Base-by-base conservation (phyloP, 2,113 vertebrate species). In the Oncorhynchus mykiss region DNA sequence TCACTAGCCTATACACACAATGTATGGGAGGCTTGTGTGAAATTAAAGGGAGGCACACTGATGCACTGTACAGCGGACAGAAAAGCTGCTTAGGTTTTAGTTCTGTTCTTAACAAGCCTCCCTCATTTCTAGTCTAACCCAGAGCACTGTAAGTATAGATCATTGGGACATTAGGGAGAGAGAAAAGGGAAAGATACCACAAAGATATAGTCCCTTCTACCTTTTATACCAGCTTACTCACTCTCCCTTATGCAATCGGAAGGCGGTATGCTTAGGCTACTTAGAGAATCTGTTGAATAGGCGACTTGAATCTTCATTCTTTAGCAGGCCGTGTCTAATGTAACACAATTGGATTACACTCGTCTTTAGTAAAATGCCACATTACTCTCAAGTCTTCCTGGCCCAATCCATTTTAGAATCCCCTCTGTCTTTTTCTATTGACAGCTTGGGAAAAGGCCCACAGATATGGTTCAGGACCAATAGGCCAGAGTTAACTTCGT, bases 111-210 rank as follows among this genome's bases (percentile, higher is more conserved):
- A 45, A 45, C 39, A 45, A 45, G 39, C 39, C 39, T 45, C 39
- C 12, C 39, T 45, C 39, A 45, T 45, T 45, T 3, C 39, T 45
- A 11, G 9, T 45, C 27, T 45, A 67, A 72, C 68, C 51, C 62
- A 71, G 57, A 57, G 45, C 59, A 54, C 71, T 68, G 65, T 69
- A 82, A 86, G 82, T 80, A 82, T 3, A 5, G 59, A 77, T 68
- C 80, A 78, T 49, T 9, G 39, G 39, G 39, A 11, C 39, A 45
- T 11, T 9, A 9, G 2, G 73, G 45, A 60, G 25, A 20, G 16
- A 60, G 62, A 60, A 65, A 16, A 80, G 66, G 76, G 72, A 80
- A 84, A 86, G 66, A 24, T n/a, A 65, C 3, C 9, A 9, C 25
- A 25, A 25, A 12, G 5, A 65, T 18, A 5, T 25, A 24, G 13